phyloP scores from a whole-genome alignment of 2,888 invertebrate species.

The Ditylenchus weischeri region DNA sequence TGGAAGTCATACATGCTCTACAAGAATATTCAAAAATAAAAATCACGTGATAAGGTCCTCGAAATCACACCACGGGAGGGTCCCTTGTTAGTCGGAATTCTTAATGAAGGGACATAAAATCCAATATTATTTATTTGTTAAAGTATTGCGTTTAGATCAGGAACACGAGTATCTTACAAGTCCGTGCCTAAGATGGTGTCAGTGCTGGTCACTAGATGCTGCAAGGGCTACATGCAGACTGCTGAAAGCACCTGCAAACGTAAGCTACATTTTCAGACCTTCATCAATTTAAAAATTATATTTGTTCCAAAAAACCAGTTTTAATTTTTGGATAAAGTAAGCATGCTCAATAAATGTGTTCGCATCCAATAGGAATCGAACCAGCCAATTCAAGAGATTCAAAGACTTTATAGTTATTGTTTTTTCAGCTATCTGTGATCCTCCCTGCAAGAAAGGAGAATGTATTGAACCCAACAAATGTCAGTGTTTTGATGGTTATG shows the following conservation, averaged over 20 bases:
- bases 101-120: too few species aligned
- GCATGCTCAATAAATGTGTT: too few species aligned
- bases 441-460: slow-evolving; percentile 52
- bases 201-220: slow-evolving; percentile 46
- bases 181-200: slow-evolving; percentile 42
- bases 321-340: background rate
- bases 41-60: too few species aligned
- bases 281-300: too few species aligned
- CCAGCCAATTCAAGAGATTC: too few species aligned
- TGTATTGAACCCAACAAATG: slow-evolving; percentile 53
- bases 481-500: slow-evolving; percentile 52
- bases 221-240: slow-evolving; percentile 54
- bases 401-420: background rate
- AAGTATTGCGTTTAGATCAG: slow-evolving; percentile 30
- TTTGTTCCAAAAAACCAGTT: background rate
- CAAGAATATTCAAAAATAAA: too few species aligned
- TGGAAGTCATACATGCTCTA: too few species aligned
- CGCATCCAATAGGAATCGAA: too few species aligned
- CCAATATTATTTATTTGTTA: too few species aligned
- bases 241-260: slow-evolving; percentile 45
- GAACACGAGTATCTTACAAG: slow-evolving; percentile 70
- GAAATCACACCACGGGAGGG: too few species aligned
- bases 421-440: slow-evolving; percentile 52
- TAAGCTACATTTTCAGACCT: slow-evolving; percentile 24
- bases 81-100: too few species aligned